phyloP scores from a whole-genome alignment of 1,140 invertebrate species.

The Drosophila obscura region DNA sequence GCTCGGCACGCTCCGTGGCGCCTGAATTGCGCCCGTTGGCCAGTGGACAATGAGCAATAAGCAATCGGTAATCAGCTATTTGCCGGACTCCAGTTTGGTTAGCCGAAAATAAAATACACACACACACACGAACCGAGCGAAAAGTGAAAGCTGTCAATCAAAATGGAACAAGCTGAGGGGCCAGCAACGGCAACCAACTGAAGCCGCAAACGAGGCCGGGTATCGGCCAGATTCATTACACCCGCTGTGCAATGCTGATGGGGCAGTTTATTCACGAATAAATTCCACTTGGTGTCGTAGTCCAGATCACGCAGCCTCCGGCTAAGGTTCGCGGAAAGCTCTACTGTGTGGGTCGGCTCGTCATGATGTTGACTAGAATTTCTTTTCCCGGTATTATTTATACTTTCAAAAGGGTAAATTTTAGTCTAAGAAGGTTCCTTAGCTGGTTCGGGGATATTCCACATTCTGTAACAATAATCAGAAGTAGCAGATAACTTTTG shows the following conservation, averaged over 20 bases:
- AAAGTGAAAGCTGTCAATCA: conserved; percentile 77
- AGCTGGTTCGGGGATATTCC: no score
- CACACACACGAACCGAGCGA: conserved; percentile 14
- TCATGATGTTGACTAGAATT: no score
- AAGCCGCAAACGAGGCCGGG: conserved; percentile 24
- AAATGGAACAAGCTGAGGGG: conserved; percentile 31
- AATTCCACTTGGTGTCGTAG: not conserved
- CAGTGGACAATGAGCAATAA: conserved; percentile 17
- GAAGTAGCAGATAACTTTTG: no score
- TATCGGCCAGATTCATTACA: conserved; percentile 32
- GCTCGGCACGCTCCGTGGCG: conserved; percentile 32
- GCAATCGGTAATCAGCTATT: conserved; percentile 28
- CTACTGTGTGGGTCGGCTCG: no score
- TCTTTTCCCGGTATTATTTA: no score
- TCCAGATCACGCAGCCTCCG: no score
- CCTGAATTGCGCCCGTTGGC: conserved; percentile 31
- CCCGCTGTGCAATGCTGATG: conserved; percentile 34
- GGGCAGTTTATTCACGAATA: conserved; percentile 17
- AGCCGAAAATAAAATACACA: conserved; percentile 16
- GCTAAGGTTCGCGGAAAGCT: no score
- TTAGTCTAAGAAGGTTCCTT: no score
- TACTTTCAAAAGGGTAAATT: no score
- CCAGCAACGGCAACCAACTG: no score
- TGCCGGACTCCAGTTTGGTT: conserved; percentile 7
- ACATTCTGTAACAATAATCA: no score